Evolutionary conservation across 1,140 invertebrate species (phyloP), one percentile per base, ranked within the genome.

Genomic region (Aphelinus atriplicis): DNA sequence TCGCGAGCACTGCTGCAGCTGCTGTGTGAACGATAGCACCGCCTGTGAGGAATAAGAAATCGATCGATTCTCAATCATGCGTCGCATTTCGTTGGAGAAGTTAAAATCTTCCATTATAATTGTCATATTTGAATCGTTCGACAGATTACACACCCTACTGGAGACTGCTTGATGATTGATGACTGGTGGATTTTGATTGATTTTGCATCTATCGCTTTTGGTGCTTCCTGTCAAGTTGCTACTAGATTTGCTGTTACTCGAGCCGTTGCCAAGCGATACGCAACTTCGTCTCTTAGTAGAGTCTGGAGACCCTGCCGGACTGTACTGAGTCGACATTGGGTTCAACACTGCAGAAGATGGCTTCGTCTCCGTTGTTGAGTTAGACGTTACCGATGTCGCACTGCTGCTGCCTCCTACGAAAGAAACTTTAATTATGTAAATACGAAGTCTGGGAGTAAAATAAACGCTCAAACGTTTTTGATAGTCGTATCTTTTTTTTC

Each of bases 21-120:
- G 93, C 84, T 94, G 93, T 3, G 93, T 95, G 81, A 95, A 95
- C 7, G 93, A 90, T 77, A 92, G 86, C 6, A 90, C 89, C 50
- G 85, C 79, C 87, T 90, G 80, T 57, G 86, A 84, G 77, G 65
- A 57, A 73, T 72, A 51, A 66, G 71, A 62, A 73, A 77, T 4
- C 61, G 4, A 6, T 45, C 61, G 42, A 26, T n/a, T 60, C 4
- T 26, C 58, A 60, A 9, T n/a, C 4, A 60, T 60, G 4, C 26
- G 26, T 26, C 26, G 26, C 26, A 26, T 26, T 26, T 26, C 26
- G 26, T 26, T 26, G 0, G 26, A 26, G 0, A 26, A 26, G 26
- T 26, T 26, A 26, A 26, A 26, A 26, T 26, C 26, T 26, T 26
- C 26, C 26, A 26, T 26, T 26, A 26, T 26, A 26, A 26, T 26